These are phyloP conservation scores for Uloborus diversus DNA, from an alignment of 1,140 invertebrate species.

Conservation along the genomic window DNA sequence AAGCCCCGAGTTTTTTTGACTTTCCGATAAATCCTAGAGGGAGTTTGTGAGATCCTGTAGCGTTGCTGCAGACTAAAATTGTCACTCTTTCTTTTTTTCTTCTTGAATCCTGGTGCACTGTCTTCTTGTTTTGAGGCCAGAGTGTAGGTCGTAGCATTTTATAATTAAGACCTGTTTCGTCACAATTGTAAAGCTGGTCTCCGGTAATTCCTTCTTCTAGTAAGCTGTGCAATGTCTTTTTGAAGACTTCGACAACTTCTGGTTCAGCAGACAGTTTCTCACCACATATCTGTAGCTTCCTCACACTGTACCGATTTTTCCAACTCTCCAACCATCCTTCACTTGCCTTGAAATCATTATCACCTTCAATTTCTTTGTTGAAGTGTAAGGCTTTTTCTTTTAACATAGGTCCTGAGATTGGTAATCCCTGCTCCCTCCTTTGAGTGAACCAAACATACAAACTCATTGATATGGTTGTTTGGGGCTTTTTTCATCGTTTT, in stretches of 20 bases:
- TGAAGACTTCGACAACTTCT: not conserved
- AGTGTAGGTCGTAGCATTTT: not conserved
- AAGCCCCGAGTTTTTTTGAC: not conserved
- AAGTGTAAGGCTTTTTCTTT: conserved; percentile 8
- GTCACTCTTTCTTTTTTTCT: not conserved
- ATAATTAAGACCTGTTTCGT: not conserved
- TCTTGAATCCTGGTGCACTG: not conserved
- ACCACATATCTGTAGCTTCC: not conserved
- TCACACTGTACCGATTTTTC: not conserved
- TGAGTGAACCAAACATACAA: too few species aligned
- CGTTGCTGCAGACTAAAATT: not conserved
- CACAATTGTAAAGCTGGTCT: not conserved
- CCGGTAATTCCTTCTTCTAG: not conserved
- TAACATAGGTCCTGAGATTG: not conserved
- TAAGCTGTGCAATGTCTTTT: not conserved
- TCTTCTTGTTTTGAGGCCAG: not conserved
- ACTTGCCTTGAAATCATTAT: not conserved
- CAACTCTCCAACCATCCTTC: not conserved
- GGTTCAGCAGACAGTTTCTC: not conserved
- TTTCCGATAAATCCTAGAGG: not conserved
- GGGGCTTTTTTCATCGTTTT: too few species aligned
- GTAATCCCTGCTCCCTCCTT: too few species aligned
- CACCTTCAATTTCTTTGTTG: not conserved
- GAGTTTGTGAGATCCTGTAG: not conserved
- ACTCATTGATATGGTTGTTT: too few species aligned